Percentiles rank a stretch among this genome's conserved stretches.
Conservation (phyloP, 2,113 vertebrate genomes). For the Arothron firmamentum region DNA sequence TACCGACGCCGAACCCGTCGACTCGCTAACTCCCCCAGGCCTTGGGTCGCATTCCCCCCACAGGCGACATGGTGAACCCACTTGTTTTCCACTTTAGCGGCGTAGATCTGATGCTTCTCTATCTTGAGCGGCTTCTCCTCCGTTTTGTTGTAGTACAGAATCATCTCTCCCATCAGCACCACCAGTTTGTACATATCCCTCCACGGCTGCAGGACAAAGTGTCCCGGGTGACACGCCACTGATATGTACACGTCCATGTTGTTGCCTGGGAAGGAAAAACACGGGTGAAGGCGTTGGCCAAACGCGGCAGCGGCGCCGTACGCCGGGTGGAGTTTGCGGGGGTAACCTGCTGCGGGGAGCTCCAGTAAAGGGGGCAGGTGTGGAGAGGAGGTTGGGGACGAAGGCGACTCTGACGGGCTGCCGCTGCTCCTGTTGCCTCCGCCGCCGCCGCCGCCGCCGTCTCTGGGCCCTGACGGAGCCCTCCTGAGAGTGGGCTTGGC, state of each 20-base stretch:
- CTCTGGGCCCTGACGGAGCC: constrained; percentile 35
- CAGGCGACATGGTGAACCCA: constrained; percentile 62
- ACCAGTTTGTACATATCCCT: constrained; percentile 92
- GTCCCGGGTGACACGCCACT: constrained; percentile 92
- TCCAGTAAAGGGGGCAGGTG: constrained; percentile 79
- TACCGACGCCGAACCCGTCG: too few relatives aligned
- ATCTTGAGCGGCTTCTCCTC: constrained; percentile 77
- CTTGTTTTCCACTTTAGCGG: constrained; percentile 94
- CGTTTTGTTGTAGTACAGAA: constrained; percentile 86
- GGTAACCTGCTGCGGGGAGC: constrained; percentile 75
- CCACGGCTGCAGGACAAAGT: constrained; percentile 95
- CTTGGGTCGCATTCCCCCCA: too few relatives aligned
- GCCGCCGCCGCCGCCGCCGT: constrained; percentile 8
- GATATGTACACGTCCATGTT: constrained; percentile 88
- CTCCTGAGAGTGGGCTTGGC: constrained; percentile 46
- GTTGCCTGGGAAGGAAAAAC: constrained; percentile 42
- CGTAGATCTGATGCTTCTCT: constrained; percentile 88
- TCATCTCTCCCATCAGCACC: constrained; percentile 95
- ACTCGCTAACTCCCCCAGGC: too few relatives aligned
- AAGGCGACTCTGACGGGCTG: constrained; percentile 24
- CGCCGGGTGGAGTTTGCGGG: neutral
- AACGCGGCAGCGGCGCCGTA: too few relatives aligned
- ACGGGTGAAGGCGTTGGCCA: neutral
- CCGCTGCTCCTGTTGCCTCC: constrained; percentile 10
- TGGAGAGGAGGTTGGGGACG: constrained; percentile 21